Percentiles rank a stretch among this genome's conserved stretches.
Evolutionary conservation across 2,113 vertebrate species (phyloP).

Genomic region (Potamarius usumacintae): DNA sequence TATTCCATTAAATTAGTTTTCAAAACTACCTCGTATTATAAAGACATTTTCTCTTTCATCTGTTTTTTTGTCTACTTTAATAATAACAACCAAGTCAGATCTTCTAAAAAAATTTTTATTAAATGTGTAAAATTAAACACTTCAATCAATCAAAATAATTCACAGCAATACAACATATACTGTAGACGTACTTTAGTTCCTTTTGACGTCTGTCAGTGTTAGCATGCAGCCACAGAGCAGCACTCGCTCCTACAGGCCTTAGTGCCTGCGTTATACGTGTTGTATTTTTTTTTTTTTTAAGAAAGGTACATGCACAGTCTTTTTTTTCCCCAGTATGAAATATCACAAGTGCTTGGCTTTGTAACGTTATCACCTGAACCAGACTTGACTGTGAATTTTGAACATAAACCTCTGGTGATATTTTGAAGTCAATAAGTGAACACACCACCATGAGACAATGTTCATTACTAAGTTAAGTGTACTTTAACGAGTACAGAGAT

Average conservation of each 20-base stretch:
- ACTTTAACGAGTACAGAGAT: constrained; percentile 22
- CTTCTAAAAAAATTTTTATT: constrained; percentile 42
- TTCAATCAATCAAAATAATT: constrained; percentile 3
- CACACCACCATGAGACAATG: constrained; percentile 31
- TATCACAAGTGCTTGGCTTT: constrained; percentile 43
- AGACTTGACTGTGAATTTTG: background rate
- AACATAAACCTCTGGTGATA: background rate
- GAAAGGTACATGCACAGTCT: constrained; percentile 46
- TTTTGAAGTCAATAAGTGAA: constrained; percentile 7
- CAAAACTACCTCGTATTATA: background rate
- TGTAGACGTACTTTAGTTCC: background rate
- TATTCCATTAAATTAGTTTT: background rate
- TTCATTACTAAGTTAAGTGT: constrained; percentile 40
- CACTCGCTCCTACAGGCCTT: background rate
- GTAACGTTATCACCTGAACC: constrained; percentile 39
- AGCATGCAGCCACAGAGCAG: background rate
- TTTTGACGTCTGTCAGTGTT: background rate
- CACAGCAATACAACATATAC: constrained; percentile 22
- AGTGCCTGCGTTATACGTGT: background rate
- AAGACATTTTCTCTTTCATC: background rate
- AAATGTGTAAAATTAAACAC: constrained; percentile 45
- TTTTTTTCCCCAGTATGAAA: constrained; percentile 39
- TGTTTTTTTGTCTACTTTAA: background rate
- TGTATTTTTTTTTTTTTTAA: too few species aligned
- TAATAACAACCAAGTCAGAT: background rate